phyloP scores from a whole-genome alignment of 2,888 invertebrate genomes.

The Cryptocephalus moraei region DNA sequence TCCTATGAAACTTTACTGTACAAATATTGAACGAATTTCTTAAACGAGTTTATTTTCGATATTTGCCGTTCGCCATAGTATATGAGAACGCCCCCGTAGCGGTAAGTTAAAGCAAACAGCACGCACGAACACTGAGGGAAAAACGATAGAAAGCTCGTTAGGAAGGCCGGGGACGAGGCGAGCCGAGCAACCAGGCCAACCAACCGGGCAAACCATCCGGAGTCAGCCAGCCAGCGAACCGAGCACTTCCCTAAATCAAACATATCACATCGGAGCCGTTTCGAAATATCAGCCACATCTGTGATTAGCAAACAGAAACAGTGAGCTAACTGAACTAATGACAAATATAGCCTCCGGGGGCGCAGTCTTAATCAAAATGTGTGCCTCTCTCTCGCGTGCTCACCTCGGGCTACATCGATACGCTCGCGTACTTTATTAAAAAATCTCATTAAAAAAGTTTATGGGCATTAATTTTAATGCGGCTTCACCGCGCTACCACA shows the following conservation, averaged over 20 bases:
- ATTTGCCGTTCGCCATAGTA: too few species aligned
- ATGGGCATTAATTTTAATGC: background rate
- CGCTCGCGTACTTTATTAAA: constrained; percentile 25
- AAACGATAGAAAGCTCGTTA: too few species aligned
- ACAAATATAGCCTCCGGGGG: constrained; percentile 34
- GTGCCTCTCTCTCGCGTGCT: constrained; percentile 16
- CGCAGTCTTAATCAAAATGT: constrained; percentile 34
- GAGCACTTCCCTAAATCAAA: background rate
- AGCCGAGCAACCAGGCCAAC: too few species aligned
- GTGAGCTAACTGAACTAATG: constrained; percentile 37
- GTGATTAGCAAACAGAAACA: constrained; percentile 39
- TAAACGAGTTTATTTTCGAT: too few species aligned
- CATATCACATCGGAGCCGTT: background rate
- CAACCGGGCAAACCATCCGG: too few species aligned
- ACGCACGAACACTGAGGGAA: too few species aligned
- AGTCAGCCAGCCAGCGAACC: background rate
- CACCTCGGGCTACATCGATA: constrained; percentile 29
- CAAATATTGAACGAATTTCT: too few species aligned
- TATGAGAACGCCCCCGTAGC: too few species aligned
- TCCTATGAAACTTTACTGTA: too few species aligned
- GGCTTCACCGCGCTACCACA: background rate
- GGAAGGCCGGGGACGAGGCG: too few species aligned
- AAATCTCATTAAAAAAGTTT: constrained; percentile 27
- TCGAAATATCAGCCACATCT: constrained; percentile 32
- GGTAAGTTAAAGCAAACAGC: too few species aligned